Percentiles rank a stretch among this genome's conserved stretches.
phyloP scores from a whole-genome alignment of 2,888 invertebrate species.

The Pheosia gnoma region DNA sequence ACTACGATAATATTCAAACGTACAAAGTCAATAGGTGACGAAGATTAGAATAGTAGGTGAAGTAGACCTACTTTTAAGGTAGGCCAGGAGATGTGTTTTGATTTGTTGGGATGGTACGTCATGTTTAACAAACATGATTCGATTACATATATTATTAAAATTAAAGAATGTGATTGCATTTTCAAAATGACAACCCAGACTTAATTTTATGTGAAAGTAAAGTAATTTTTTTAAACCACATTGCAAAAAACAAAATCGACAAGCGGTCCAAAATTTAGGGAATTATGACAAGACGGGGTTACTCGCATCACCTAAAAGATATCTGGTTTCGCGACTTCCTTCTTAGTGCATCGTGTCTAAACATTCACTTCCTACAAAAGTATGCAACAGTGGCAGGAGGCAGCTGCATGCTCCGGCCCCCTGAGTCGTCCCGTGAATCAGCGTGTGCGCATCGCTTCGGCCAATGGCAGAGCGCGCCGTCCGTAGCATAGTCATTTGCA shows the following conservation, averaged over 20 bases:
- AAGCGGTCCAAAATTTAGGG: background rate
- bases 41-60: no score
- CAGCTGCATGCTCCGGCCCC: conserved; percentile 61
- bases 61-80: no score
- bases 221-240: background rate
- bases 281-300: background rate
- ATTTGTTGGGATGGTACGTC: no score
- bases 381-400: conserved; percentile 49
- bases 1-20: background rate
- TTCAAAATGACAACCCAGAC: background rate
- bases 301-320: conserved; percentile 18
- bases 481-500: conserved; percentile 55
- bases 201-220: conserved; percentile 4
- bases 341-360: conserved; percentile 58
- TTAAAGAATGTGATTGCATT: background rate
- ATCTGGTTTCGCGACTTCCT: conserved; percentile 57
- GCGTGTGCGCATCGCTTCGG: conserved; percentile 59
- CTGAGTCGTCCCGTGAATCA: conserved; percentile 56
- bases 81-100: no score
- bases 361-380: conserved; percentile 63
- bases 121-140: no score
- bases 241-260: background rate
- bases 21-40: background rate
- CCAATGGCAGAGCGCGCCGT: conserved; percentile 55
- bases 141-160: background rate